Evolutionary conservation across 1,140 invertebrate genomes (phyloP).

Genomic region (Drosophila sechellia): DNA sequence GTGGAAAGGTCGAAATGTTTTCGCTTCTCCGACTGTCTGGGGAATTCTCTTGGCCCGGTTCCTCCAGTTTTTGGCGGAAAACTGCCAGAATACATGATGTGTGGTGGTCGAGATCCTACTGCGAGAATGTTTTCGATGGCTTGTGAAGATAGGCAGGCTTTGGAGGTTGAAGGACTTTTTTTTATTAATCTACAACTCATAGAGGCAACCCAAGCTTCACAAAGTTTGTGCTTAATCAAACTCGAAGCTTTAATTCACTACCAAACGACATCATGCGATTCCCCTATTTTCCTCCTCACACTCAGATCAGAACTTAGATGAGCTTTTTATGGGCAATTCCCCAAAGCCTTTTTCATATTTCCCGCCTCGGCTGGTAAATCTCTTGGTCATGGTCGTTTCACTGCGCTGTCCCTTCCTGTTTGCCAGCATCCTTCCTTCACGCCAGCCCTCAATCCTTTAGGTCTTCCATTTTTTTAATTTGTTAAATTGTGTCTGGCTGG

Average conservation of each 20-base stretch:
- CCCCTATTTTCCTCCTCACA: conserved; percentile 9
- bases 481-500: conserved; percentile 71
- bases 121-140: background rate
- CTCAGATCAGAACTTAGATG: conserved; percentile 31
- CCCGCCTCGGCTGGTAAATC: conserved; percentile 40
- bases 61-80: conserved; percentile 30
- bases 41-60: conserved; percentile 28
- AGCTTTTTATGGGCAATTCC: conserved; percentile 46
- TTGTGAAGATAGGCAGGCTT: background rate
- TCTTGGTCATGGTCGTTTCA: conserved; percentile 56
- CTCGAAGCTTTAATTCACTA: conserved; percentile 8
- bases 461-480: conserved; percentile 70
- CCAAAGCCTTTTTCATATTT: conserved; percentile 51
- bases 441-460: conserved; percentile 36
- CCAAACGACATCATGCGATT: conserved; percentile 3
- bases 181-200: background rate
- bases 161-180: background rate
- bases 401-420: conserved; percentile 58
- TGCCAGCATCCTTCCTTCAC: conserved; percentile 30
- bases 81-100: conserved; percentile 33
- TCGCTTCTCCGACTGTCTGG: conserved; percentile 8
- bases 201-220: background rate
- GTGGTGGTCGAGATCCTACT: conserved; percentile 22
- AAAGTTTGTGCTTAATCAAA: conserved; percentile 26
- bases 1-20: conserved; percentile 51